phyloP scores from a whole-genome alignment of 2,888 invertebrate species.

The Platycnemis pennipes region DNA sequence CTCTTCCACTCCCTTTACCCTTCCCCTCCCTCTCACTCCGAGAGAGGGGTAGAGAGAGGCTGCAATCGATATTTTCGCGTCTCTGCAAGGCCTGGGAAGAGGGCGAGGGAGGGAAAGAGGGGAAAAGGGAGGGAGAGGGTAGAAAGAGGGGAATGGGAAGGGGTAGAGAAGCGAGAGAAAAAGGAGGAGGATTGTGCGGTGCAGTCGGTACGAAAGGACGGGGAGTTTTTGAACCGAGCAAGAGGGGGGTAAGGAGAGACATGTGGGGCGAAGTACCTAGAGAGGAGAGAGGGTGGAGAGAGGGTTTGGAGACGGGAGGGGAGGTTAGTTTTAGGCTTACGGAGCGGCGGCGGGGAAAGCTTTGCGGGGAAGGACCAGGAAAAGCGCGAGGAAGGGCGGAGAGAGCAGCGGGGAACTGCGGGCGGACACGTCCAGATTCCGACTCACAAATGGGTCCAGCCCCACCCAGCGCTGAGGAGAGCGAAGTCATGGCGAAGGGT shows the following conservation, averaged over 20 bases:
- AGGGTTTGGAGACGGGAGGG: neutral
- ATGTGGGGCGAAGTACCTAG: neutral
- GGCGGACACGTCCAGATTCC: constrained; percentile 46
- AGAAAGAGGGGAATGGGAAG: neutral
- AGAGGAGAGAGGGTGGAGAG: neutral
- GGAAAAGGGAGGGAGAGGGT: neutral
- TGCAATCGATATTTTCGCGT: constrained; percentile 57
- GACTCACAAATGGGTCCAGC: constrained; percentile 55
- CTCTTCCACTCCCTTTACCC: neutral
- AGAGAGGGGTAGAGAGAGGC: neutral
- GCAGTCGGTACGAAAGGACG: neutral
- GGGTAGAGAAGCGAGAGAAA: neutral
- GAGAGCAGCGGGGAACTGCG: neutral
- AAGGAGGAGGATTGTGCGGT: neutral
- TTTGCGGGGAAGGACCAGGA: constrained; percentile 10
- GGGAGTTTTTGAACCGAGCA: neutral
- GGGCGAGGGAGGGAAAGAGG: neutral
- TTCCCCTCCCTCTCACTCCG: neutral
- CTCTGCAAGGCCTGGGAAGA: constrained; percentile 61
- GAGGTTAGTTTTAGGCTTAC: constrained; percentile 25
- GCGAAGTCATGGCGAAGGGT: neutral
- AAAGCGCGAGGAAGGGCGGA: neutral
- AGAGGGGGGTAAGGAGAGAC: neutral
- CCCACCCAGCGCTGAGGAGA: constrained; percentile 30
- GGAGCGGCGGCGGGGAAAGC: neutral